A percentile compares a stretch with the other conserved stretches of the same genome.
phyloP scores from a whole-genome alignment of 2,113 vertebrate species.

The Xiphophorus couchianus region DNA sequence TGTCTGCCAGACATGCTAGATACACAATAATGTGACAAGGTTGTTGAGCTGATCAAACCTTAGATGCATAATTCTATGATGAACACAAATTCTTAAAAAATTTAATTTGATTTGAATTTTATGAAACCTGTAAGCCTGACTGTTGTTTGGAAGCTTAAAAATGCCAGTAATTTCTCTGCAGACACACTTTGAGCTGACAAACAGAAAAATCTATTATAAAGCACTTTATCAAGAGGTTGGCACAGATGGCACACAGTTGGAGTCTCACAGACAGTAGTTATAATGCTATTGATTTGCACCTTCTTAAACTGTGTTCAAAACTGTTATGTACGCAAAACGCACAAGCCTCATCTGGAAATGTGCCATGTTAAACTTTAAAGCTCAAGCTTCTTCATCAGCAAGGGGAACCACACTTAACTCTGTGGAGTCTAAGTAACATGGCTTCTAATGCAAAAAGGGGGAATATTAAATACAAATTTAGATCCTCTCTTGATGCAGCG shows the following conservation, averaged over 20 bases:
- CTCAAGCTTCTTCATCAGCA: conserved; percentile 18
- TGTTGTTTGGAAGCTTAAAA: background rate
- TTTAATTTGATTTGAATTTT: no score
- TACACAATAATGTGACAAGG: no score
- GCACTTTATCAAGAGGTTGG: conserved; percentile 22
- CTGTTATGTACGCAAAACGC: conserved; percentile 4
- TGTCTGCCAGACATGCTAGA: no score
- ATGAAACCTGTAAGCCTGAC: no score
- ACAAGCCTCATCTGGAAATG: conserved; percentile 41
- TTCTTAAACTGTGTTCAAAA: conserved; percentile 29
- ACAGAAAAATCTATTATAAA: conserved; percentile 14
- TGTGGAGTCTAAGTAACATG: background rate
- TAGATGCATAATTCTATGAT: no score
- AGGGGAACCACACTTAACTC: conserved; percentile 4
- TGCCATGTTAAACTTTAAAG: conserved; percentile 39
- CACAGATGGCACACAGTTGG: conserved; percentile 51
- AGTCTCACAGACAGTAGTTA: conserved; percentile 27
- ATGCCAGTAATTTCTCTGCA: background rate
- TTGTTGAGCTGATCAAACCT: no score
- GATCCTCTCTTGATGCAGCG: no score
- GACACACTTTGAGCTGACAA: background rate
- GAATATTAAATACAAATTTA: background rate
- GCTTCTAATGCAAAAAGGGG: conserved; percentile 15
- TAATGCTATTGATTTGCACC: conserved; percentile 50
- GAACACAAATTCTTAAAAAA: no score